Conservation (phyloP, 1,140 invertebrate genomes). For the Riptortus pedestris region DNA sequence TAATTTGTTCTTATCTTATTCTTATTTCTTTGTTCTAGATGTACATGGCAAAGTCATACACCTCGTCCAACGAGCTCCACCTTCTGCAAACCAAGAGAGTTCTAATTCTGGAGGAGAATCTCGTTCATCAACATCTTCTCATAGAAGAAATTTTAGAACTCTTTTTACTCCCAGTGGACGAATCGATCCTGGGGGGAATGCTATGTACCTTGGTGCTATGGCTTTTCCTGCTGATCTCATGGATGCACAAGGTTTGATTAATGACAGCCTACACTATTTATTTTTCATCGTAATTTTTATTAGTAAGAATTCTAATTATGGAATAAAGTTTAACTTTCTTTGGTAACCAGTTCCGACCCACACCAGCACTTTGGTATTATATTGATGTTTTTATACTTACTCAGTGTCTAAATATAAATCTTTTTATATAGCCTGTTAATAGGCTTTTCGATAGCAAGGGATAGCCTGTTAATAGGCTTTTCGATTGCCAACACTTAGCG, state of each 20-base stretch:
- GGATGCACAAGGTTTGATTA: constrained; percentile 42
- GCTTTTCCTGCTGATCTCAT: constrained; percentile 46
- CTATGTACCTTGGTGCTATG: constrained; percentile 54
- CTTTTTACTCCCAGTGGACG: constrained; percentile 14
- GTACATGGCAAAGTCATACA: constrained; percentile 87
- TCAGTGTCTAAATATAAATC: no score
- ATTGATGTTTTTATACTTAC: no score
- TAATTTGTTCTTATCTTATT: no score
- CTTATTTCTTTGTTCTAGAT: constrained; percentile 50
- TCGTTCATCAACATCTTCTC: neutral
- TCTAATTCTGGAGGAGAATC: constrained; percentile 20
- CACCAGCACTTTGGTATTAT: no score
- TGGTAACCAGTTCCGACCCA: no score
- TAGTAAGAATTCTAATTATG: neutral
- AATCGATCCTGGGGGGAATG: constrained; percentile 36
- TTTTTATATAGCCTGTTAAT: no score
- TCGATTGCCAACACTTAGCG: no score
- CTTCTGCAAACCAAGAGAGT: constrained; percentile 28
- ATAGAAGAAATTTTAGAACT: constrained; percentile 14
- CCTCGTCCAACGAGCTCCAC: constrained; percentile 76
- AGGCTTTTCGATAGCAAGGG: no score
- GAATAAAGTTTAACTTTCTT: neutral
- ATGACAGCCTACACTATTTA: no score
- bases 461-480: no score
- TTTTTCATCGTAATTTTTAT: constrained; percentile 1